Base-by-base conservation (phyloP, 2,113 vertebrate species). In the Odontophorus gujanensis region DNA sequence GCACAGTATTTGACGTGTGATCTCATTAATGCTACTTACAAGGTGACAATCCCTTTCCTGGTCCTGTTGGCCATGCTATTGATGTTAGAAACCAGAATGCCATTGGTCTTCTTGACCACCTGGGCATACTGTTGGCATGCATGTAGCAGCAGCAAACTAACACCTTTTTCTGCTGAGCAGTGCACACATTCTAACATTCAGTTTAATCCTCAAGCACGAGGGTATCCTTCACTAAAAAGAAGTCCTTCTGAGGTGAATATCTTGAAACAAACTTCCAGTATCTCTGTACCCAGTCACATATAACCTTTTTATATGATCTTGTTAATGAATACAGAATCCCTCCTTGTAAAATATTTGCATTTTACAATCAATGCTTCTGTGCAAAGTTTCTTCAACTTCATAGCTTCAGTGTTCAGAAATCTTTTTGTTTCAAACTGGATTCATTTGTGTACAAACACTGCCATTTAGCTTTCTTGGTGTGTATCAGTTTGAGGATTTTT, bases 261-360 rank as follows among this genome's bases (percentile, higher is more conserved):
- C 61, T 61, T 74, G 48, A 78, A 85, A 67, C 40, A 67, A 73
- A 74, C 55, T 78, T 68, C 38, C 18, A 7, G 10, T 77, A 42
- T 36, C 63, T 77, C 67, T 19, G 14, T 90, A 67, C 45, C 76
- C 42, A 51, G 72, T 83, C 25, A 36, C 63, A 26, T 38, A 28
- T 26, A 72, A 87, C 69, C 32, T 77, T 74, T 67, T 83, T 67
- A 75, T 34, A 86, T 63, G 50, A 83, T 51, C 42, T 78, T 81
- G 17, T 78, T 93, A 90, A 83, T 94, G 85, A 77, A 57, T 63
- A 82, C 67, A 76, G 9, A 55, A 78, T 22, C 25, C 13, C 86
- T 40, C 16, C 45, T 83, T 72, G 85, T 75, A 74, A 85, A 90
- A 86, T 85, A 85, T 81, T 93, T 90, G 74, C 25, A 47, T 51